phyloP scores from a whole-genome alignment of 1,140 invertebrate genomes.

The Rhynchophorus ferrugineus region DNA sequence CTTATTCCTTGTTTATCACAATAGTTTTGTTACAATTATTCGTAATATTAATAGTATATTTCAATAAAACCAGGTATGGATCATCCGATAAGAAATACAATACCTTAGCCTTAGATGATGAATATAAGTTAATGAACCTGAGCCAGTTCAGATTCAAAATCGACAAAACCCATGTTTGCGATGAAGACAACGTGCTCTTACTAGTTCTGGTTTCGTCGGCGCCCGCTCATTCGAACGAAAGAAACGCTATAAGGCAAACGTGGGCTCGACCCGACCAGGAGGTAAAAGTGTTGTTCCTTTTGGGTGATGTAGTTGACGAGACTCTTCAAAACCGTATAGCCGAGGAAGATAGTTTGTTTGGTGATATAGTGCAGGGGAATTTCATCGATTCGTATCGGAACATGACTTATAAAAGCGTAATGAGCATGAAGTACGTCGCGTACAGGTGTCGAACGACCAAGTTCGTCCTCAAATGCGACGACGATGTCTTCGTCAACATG shows the following conservation, averaged over 20 bases:
- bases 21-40: no score
- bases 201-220: conserved; percentile 61
- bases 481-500: conserved; percentile 71
- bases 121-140: no score
- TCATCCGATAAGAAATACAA: no score
- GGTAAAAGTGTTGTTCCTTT: conserved; percentile 54
- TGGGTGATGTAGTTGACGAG: conserved; percentile 50
- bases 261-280: conserved; percentile 49
- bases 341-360: conserved; percentile 51
- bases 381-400: conserved; percentile 75
- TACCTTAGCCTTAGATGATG: no score
- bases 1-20: no score
- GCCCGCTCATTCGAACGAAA: conserved; percentile 51
- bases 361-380: conserved; percentile 70
- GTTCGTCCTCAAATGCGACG: conserved; percentile 69
- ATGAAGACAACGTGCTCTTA: conserved; percentile 37
- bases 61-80: no score
- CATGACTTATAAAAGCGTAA: conserved; percentile 80
- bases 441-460: conserved; percentile 58
- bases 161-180: no score
- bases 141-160: no score
- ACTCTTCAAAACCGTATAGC: conserved; percentile 44
- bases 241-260: conserved; percentile 56
- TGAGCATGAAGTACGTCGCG: conserved; percentile 70
- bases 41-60: no score